Base-by-base conservation (phyloP, 2,113 vertebrate genomes). In the Echinops telfairi region DNA sequence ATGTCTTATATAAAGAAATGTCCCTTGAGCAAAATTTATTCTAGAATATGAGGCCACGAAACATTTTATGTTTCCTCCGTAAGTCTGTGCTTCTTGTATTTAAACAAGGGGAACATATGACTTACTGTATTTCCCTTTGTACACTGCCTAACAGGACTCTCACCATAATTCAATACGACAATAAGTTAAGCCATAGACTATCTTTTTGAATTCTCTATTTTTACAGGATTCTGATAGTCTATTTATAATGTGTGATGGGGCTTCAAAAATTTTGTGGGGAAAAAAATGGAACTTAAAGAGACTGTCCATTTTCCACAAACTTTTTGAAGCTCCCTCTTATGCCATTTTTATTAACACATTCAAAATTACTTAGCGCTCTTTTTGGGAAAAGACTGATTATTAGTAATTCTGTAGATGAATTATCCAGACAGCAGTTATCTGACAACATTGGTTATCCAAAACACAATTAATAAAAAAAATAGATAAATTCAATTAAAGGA, bases 61-160 rank as follows among this genome's bases (percentile, higher is more conserved):
- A 66, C 64, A 66, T 0, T 58, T 40, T 2, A 15, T 38, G 14
- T 83, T 90, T 92, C 83, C 36, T 73, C 36, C 80, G 73, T 73
- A 53, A 89, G 73, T 40, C 8, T 87, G 23, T 20, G 38, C 82
- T 92, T 82, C 43, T 47, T 86, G 6, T 58, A 81, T 58, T 93
- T 82, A 78, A 88, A 86, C 79, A 93, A 84, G 36, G 88, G 19
- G 62, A 66, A 60, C 1, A 29, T 15, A 23, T 38, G n/a, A 29
- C 33, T 70, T 57, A 82, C 73, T 78, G 0, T 75, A 89, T 93
- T 89, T 94, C 82, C 22, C 25, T 20, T 83, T 93, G 93, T 58
- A 17, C 43, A 40, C 58, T 64, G 82, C 70, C 78, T 78, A 4
- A 47, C 60, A 92, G 93, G 68, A 66, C 70, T 95, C 79, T 91